Evolutionary conservation across 2,113 vertebrate species (phyloP).

Genomic region (Rissa tridactyla): DNA sequence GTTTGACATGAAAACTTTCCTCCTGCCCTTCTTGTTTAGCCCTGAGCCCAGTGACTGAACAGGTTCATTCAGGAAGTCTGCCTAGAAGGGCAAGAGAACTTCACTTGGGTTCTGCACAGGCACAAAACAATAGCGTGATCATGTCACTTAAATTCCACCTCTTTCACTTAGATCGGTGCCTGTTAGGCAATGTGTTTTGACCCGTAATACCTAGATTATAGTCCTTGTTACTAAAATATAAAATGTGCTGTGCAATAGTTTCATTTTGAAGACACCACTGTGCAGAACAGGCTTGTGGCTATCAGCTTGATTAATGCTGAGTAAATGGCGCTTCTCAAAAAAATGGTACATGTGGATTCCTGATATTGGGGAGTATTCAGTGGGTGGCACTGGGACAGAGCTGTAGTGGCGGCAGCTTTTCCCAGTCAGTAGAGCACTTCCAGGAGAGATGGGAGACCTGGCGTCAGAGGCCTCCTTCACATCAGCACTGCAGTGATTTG

Average conservation of each 20-base stretch:
- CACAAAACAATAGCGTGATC: neutral
- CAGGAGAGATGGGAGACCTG: neutral
- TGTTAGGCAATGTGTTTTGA: neutral
- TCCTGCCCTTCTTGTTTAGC: neutral
- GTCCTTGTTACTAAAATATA: neutral
- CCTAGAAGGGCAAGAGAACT: neutral
- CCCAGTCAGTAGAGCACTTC: neutral
- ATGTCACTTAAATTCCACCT: neutral
- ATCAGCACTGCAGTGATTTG: fast-evolving
- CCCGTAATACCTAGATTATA: neutral
- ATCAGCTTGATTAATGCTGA: neutral
- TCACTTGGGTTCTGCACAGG: neutral
- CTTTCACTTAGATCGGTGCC: neutral
- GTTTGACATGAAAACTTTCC: neutral
- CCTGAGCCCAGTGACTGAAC: neutral
- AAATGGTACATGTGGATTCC: neutral
- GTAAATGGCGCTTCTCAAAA: neutral
- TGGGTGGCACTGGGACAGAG: neutral
- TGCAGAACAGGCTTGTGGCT: neutral
- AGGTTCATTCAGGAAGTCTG: neutral
- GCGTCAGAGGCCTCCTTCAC: neutral
- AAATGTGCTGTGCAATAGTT: neutral
- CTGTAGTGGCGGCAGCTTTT: neutral
- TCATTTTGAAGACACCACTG: neutral
- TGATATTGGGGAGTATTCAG: neutral